Conservation (phyloP, 30 jellyfish, hydroid and myxozoan species). For the Aurelia aurita region DNA sequence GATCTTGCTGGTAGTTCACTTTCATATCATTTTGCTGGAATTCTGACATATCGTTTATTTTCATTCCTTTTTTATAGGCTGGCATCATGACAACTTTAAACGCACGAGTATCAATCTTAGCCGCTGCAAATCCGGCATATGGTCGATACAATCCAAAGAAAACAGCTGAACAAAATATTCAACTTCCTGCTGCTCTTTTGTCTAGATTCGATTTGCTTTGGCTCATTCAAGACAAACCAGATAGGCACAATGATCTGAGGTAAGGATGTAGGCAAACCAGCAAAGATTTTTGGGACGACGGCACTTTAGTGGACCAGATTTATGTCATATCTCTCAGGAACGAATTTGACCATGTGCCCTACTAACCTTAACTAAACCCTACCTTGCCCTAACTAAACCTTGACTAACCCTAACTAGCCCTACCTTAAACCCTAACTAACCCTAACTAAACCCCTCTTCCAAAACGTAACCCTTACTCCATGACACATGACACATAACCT, state of each 20-base stretch:
- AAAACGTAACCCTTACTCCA: too few relatives aligned
- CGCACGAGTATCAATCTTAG: conserved; percentile 99
- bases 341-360: too few relatives aligned
- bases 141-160: conserved; percentile 99
- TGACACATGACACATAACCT: too few relatives aligned
- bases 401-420: too few relatives aligned
- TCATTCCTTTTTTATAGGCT: conserved; percentile 64
- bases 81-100: conserved; percentile 99
- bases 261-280: neutral
- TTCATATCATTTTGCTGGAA: too few relatives aligned
- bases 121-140: conserved; percentile 99
- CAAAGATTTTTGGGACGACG: neutral
- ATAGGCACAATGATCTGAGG: conserved; percentile 94
- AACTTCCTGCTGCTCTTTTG: conserved; percentile 98
- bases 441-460: too few relatives aligned
- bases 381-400: too few relatives aligned
- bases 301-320: neutral
- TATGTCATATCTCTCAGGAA: too few relatives aligned
- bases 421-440: too few relatives aligned
- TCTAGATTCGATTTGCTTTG: conserved; percentile 98
- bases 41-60: too few relatives aligned
- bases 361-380: too few relatives aligned
- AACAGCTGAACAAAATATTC: conserved; percentile 98
- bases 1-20: too few relatives aligned
- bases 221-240: conserved; percentile 99